phyloP scores from a whole-genome alignment of 2,797 vertebrate species.

The Acestrorhynchus altus region DNA sequence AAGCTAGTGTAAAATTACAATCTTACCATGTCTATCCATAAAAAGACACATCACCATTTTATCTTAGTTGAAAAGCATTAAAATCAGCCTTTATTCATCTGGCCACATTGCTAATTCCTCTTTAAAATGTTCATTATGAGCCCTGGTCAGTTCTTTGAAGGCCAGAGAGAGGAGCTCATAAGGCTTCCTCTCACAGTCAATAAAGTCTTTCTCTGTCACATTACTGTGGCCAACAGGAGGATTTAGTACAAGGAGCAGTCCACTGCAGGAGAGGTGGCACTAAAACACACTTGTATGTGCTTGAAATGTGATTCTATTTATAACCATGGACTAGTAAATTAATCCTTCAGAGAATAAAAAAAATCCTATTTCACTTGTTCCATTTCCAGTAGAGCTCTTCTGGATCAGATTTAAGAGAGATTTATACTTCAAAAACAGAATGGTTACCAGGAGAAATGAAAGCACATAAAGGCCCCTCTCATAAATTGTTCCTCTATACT shows the following conservation, averaged over 20 bases:
- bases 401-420: background rate
- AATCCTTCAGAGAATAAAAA: background rate
- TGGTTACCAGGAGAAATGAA: background rate
- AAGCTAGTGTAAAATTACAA: slow-evolving; percentile 5
- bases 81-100: slow-evolving; percentile 7
- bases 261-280: background rate
- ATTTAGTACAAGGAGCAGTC: background rate
- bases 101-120: background rate
- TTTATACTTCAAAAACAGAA: background rate
- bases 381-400: background rate
- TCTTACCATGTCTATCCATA: background rate
- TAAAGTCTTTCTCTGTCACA: background rate
- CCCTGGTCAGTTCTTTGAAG: background rate
- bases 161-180: background rate
- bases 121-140: background rate
- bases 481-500: too few species aligned
- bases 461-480: background rate
- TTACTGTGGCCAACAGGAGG: background rate
- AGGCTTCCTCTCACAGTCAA: too few species aligned
- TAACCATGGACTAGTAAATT: background rate
- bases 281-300: background rate
- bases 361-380: background rate
- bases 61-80: background rate
- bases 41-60: background rate
- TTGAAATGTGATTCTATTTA: background rate